phyloP scores from a whole-genome alignment of 2,797 vertebrate genomes.

The Falco biarmicus region DNA sequence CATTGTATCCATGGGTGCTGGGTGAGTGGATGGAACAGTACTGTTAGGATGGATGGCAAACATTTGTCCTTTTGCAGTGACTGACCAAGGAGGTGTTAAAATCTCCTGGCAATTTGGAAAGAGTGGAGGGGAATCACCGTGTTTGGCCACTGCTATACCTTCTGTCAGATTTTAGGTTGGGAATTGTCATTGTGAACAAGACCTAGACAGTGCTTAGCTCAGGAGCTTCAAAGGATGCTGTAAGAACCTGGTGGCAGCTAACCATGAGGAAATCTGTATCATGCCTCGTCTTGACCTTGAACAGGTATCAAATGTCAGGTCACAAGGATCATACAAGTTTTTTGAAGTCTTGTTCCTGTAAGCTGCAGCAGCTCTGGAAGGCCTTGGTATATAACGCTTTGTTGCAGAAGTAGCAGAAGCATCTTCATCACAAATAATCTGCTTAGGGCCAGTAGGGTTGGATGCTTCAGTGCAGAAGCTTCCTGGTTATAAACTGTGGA shows the following conservation, averaged over 20 bases:
- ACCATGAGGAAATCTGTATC: neutral
- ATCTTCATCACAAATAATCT: neutral
- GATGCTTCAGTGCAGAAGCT: neutral
- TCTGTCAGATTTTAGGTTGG: neutral
- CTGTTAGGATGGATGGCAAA: neutral
- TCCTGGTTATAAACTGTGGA: neutral
- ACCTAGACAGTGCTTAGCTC: too few species aligned
- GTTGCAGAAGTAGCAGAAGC: neutral
- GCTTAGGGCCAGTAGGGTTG: neutral
- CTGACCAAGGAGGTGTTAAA: neutral
- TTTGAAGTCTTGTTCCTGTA: neutral
- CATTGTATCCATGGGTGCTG: neutral
- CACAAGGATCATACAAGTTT: neutral
- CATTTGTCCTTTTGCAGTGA: neutral
- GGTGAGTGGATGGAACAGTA: neutral
- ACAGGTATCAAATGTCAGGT: neutral
- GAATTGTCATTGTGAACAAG: neutral
- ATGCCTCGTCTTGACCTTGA: neutral
- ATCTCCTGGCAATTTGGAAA: neutral
- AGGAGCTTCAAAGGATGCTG: neutral
- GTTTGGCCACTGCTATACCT: neutral
- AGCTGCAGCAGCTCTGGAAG: neutral
- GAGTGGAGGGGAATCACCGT: neutral
- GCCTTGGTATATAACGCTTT: neutral
- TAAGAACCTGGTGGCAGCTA: neutral